phyloP scores from a whole-genome alignment of 2,797 vertebrate genomes.

The Sebastes iracundus region DNA sequence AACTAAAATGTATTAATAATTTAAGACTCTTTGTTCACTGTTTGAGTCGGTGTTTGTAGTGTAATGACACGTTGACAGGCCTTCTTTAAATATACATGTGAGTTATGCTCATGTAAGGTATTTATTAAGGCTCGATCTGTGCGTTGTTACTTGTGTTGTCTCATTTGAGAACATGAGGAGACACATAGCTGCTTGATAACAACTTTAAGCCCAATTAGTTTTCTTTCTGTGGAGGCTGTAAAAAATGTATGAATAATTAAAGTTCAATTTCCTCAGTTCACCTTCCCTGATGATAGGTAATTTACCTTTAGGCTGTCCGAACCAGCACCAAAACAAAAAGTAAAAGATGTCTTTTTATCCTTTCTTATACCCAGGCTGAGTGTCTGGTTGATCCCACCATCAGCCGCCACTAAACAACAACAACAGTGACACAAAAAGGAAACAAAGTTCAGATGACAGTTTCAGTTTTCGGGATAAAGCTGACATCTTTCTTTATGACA shows the following conservation, averaged over 20 bases:
- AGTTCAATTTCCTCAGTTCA: slow-evolving; percentile 54
- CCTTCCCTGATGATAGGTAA: slow-evolving; percentile 24
- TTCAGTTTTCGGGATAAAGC: not conserved
- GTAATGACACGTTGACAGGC: slow-evolving; percentile 13
- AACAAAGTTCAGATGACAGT: not conserved
- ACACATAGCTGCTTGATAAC: slow-evolving; percentile 32
- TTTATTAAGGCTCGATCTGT: slow-evolving; percentile 8
- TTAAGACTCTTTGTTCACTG: slow-evolving; percentile 2
- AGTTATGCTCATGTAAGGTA: not conserved
- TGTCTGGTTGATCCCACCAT: no score
- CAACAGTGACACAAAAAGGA: not conserved
- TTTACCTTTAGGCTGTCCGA: slow-evolving; percentile 37
- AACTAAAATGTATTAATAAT: slow-evolving; percentile 29
- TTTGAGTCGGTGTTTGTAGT: slow-evolving; percentile 4
- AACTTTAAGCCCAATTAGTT: slow-evolving; percentile 39
- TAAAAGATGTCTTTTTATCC: not conserved
- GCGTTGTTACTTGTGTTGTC: not conserved
- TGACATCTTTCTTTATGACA: not conserved
- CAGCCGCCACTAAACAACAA: not conserved
- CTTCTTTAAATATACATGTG: slow-evolving; percentile 40
- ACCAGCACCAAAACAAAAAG: slow-evolving; percentile 5
- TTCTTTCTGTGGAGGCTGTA: slow-evolving; percentile 15
- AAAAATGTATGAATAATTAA: slow-evolving; percentile 65
- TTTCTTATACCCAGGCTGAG: not conserved
- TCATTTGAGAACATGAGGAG: slow-evolving; percentile 1